phyloP scores from a whole-genome alignment of 2,797 vertebrate genomes.

The Dryobates pubescens region DNA sequence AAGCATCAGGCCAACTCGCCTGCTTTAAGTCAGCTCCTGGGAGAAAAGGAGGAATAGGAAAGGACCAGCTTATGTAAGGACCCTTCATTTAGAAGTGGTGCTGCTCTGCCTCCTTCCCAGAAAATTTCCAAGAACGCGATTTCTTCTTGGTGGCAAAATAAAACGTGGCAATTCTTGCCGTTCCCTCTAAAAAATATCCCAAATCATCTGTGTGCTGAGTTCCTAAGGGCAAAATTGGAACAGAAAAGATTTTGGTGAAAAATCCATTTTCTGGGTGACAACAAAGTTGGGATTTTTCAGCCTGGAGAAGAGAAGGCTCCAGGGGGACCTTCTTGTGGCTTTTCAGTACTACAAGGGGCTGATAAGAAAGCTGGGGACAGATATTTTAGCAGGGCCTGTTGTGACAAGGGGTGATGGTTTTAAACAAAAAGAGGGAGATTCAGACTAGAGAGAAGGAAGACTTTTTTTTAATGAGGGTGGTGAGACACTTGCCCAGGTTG shows the following conservation, averaged over 20 bases:
- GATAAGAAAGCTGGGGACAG: too few relatives aligned
- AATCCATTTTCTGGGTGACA: neutral
- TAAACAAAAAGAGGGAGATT: too few relatives aligned
- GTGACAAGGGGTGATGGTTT: too few relatives aligned
- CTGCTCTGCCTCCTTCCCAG: neutral
- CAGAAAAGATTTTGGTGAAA: neutral
- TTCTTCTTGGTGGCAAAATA: neutral
- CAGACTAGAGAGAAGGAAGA: too few relatives aligned
- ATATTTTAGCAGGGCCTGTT: too few relatives aligned
- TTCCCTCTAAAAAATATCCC: rapidly evolving
- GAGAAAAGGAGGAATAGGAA: neutral
- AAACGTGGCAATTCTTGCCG: neutral
- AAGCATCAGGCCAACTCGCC: neutral
- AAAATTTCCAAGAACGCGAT: neutral
- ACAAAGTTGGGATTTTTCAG: too few relatives aligned
- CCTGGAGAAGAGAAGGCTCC: too few relatives aligned
- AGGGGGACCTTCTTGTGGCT: too few relatives aligned
- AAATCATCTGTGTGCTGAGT: neutral
- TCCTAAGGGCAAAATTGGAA: neutral
- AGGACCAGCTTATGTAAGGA: neutral
- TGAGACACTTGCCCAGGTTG: too few relatives aligned
- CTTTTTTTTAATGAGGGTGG: too few relatives aligned
- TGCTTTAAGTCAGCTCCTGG: neutral
- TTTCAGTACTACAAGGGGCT: too few relatives aligned
- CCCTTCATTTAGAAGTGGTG: neutral